These are phyloP conservation scores for Stenodera caucasica DNA, from an alignment of 2,888 invertebrate genomes.

Conservation along the genomic window DNA sequence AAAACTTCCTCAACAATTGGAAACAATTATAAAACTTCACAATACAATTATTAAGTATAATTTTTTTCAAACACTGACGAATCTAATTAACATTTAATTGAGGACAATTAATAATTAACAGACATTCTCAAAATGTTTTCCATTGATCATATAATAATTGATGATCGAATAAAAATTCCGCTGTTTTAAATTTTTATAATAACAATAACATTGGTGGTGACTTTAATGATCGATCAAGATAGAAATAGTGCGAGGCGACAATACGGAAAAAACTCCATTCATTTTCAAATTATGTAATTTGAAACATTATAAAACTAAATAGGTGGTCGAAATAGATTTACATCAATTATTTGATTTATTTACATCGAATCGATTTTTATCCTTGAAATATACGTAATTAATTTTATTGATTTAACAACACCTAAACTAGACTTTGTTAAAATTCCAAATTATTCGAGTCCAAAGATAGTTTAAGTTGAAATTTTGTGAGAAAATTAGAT, in stretches of 20 bases:
- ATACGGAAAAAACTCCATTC: not conserved
- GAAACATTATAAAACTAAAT: not conserved
- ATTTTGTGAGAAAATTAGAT: too few species aligned
- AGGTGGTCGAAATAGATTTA: too few species aligned
- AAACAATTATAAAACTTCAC: too few species aligned
- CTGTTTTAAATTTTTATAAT: too few species aligned
- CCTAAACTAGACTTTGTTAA: too few species aligned
- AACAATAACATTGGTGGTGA: not conserved
- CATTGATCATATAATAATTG: not conserved
- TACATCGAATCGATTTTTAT: slow-evolving; percentile 4
- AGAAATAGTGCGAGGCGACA: not conserved
- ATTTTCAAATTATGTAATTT: not conserved
- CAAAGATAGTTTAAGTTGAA: too few species aligned
- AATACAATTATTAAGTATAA: too few species aligned
- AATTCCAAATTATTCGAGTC: too few species aligned
- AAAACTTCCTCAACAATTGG: too few species aligned
- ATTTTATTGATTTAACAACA: not conserved
- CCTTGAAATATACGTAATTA: not conserved
- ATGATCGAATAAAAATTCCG: not conserved
- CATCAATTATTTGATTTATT: not conserved
- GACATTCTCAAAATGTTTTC: not conserved
- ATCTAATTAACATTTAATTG: not conserved
- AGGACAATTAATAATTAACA: not conserved
- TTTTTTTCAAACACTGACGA: not conserved
- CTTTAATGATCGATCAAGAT: not conserved